Percentiles rank a stretch among this genome's conserved stretches.
Evolutionary conservation across 2,113 vertebrate genomes (phyloP).

Genomic region (Sander lucioperca): DNA sequence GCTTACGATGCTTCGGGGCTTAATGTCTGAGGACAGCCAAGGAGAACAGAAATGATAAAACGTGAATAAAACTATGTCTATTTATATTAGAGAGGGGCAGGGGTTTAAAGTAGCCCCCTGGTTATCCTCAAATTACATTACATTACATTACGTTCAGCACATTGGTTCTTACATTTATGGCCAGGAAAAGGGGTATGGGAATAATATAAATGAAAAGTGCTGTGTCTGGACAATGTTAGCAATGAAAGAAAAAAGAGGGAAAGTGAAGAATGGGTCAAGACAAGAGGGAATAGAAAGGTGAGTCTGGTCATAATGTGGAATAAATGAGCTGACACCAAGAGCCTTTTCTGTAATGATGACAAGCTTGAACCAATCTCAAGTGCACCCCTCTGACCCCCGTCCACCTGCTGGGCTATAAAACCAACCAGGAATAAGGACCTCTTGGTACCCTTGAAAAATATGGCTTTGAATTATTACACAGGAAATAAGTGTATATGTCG

Average conservation of each 20-base stretch:
- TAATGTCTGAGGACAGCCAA: slow-evolving; percentile 9
- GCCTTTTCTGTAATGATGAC: slow-evolving; percentile 39
- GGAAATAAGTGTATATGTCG: slow-evolving; percentile 39
- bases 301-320: slow-evolving; percentile 37
- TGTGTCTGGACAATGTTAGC: slow-evolving; percentile 26
- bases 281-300: slow-evolving; percentile 30
- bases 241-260: slow-evolving; percentile 20
- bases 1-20: slow-evolving; percentile 42
- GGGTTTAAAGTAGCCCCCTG: slow-evolving; percentile 20
- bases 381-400: slow-evolving; percentile 16
- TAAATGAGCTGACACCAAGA: slow-evolving; percentile 51
- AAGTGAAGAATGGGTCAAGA: slow-evolving; percentile 28
- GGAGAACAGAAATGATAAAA: slow-evolving; percentile 5
- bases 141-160: slow-evolving; percentile 45
- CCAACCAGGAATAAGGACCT: neutral
- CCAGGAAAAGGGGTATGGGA: slow-evolving; percentile 4
- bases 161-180: slow-evolving; percentile 52
- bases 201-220: slow-evolving; percentile 1
- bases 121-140: slow-evolving; percentile 39
- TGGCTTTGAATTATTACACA: slow-evolving; percentile 53
- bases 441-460: slow-evolving; percentile 8
- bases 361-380: slow-evolving; percentile 46
- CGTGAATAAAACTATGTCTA: slow-evolving; percentile 22
- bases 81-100: slow-evolving; percentile 37
- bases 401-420: slow-evolving; percentile 56